Evolutionary conservation across 1,140 invertebrate genomes (phyloP).

Genomic region (Trichonephila clavipes): DNA sequence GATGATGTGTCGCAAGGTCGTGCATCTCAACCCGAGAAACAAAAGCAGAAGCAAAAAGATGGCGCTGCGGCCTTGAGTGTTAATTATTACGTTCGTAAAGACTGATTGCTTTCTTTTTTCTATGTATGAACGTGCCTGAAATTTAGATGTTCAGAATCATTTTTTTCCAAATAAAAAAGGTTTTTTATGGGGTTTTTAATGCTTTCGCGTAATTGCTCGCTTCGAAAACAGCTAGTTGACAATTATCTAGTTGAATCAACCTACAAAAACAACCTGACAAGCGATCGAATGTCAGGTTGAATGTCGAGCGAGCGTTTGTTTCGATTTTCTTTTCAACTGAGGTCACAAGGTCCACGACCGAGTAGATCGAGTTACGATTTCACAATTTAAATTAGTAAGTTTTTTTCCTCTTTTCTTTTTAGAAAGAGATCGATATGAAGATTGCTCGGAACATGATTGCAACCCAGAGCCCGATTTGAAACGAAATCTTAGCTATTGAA

Average conservation of each 20-base stretch:
- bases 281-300: no score
- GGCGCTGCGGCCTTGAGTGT: conserved; percentile 20
- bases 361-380: neutral
- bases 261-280: neutral
- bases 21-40: neutral
- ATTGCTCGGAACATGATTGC: neutral
- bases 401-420: no score
- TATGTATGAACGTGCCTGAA: neutral
- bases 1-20: conserved; percentile 50
- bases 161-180: neutral
- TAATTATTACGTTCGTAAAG: conserved; percentile 21
- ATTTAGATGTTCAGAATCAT: neutral
- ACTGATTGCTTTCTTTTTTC: neutral
- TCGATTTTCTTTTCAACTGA: neutral
- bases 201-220: neutral
- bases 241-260: no score
- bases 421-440: no score
- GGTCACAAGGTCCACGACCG: conserved; percentile 5
- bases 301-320: no score
- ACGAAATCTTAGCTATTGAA: no score
- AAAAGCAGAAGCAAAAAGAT: conserved; percentile 8
- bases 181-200: neutral
- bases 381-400: neutral
- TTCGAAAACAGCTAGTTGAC: neutral
- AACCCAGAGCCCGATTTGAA: neutral